Evolutionary conservation across 2,888 invertebrate genomes (phyloP), one percentile per base, ranked within the genome.

Genomic region (Microplitis deprimator): DNA sequence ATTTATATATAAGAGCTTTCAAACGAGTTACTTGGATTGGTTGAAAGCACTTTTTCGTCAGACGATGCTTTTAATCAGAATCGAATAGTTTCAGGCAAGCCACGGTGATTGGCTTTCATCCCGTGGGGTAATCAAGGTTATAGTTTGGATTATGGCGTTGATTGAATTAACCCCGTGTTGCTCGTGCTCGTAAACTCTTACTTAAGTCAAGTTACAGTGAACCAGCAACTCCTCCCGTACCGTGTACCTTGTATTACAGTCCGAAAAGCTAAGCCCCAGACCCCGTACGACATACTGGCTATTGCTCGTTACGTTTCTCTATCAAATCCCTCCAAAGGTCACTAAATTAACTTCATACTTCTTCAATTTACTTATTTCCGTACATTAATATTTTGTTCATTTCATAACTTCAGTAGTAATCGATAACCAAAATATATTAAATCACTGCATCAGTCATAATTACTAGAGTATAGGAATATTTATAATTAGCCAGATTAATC

Each of bases 181-280:
- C 85, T 85, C 84, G 85, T 82, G 86, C 88, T 89, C 89, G 87
- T 90, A 90, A 89, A 89, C 88, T 89, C 87, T 87, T 88, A 85
- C 86, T 84, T 86, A 87, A 88, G 87, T 87, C 87, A 85, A 84
- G 82, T 82, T 81, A 50, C 50, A 50, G 10, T 2, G 81, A 80
- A 64, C 41, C 75, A 72, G 68, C 72, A 65, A 83, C 88, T 89
- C 89, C 89, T 87, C 89, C 89, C 86, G 88, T 88, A 87, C 84
- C 87, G 83, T 88, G 89, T 88, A 84, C 29, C 38, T 68, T 61
- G 50, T 16, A 68, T 64, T 50, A 50, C 50, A 13, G 50, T 50
- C 50, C 50, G 50, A 50, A 50, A 50, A 50, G 50, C 50, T 50
- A 85, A 86, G 82, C 82, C 84, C 83, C 29, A 29, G 29, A 29